A percentile compares a stretch with the other conserved stretches of the same genome.
Conservation (phyloP, 1,140 invertebrate species). For the Cataglyphis hispanica region DNA sequence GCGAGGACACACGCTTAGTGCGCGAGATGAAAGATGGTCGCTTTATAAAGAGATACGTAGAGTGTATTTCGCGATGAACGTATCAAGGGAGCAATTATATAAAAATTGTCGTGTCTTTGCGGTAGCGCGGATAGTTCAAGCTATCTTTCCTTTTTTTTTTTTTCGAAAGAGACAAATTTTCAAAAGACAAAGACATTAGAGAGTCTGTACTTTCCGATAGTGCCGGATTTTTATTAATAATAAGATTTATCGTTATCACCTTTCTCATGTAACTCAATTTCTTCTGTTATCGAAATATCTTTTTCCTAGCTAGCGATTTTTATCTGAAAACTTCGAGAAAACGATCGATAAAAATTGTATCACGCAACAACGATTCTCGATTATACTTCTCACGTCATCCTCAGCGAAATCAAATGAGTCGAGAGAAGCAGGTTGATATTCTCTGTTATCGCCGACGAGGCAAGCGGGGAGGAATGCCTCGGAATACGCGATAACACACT, state of each 20-base stretch:
- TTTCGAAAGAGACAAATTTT: no score
- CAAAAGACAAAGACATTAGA: no score
- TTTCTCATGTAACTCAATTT: background rate
- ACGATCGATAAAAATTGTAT: background rate
- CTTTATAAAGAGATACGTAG: conserved; percentile 38
- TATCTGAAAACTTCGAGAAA: background rate
- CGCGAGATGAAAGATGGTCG: conserved; percentile 50
- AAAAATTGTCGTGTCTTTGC: conserved; percentile 54
- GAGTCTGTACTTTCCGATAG: no score
- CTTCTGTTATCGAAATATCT: conserved; percentile 5
- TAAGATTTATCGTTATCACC: conserved; percentile 19
- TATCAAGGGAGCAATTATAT: conserved; percentile 59
- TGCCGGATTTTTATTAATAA: no score
- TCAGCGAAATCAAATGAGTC: background rate
- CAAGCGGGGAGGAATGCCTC: conserved; percentile 6
- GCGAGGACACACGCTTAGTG: conserved; percentile 28
- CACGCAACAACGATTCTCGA: no score
- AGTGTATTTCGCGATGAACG: conserved; percentile 36
- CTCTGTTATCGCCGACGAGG: background rate
- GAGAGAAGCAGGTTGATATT: background rate
- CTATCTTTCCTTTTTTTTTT: background rate
- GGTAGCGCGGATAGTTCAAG: conserved; percentile 41
- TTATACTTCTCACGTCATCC: no score
- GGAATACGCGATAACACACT: conserved; percentile 74
- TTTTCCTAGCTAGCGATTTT: background rate